Evolutionary conservation across 1,140 invertebrate species (phyloP).

Genomic region (Eupeodes corollae): DNA sequence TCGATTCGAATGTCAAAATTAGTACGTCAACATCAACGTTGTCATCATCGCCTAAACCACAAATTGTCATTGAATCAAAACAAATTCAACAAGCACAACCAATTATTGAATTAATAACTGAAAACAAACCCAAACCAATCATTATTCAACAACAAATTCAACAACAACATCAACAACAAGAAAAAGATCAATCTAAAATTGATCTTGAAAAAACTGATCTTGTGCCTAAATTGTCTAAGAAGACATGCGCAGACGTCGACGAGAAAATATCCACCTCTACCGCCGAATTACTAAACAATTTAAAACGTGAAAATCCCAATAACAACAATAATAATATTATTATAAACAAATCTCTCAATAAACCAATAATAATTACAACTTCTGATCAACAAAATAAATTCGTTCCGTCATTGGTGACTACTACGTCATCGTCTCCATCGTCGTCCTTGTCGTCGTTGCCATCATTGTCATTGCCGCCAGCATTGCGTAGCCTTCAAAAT

Average conservation of each 20-base stretch:
- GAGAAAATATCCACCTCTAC: background rate
- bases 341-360: slow-evolving; percentile 5
- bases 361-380: background rate
- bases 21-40: background rate
- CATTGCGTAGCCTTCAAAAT: background rate
- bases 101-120: slow-evolving; percentile 4
- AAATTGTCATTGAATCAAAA: background rate
- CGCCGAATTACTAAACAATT: background rate
- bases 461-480: background rate
- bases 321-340: slow-evolving; percentile 3
- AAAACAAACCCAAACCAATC: background rate
- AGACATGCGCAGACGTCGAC: too few relatives aligned
- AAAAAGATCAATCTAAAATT: slow-evolving; percentile 8
- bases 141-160: slow-evolving; percentile 2
- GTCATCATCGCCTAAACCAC: background rate
- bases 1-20: background rate
- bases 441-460: background rate
- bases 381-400: background rate
- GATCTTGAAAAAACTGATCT: background rate
- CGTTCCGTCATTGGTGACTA: background rate
- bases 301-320: background rate
- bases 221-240: too few relatives aligned
- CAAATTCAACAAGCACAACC: background rate
- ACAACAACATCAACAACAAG: slow-evolving; percentile 9
- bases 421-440: background rate